phyloP scores from a whole-genome alignment of 2,113 vertebrate species.

The Protobothrops mucrosquamatus region DNA sequence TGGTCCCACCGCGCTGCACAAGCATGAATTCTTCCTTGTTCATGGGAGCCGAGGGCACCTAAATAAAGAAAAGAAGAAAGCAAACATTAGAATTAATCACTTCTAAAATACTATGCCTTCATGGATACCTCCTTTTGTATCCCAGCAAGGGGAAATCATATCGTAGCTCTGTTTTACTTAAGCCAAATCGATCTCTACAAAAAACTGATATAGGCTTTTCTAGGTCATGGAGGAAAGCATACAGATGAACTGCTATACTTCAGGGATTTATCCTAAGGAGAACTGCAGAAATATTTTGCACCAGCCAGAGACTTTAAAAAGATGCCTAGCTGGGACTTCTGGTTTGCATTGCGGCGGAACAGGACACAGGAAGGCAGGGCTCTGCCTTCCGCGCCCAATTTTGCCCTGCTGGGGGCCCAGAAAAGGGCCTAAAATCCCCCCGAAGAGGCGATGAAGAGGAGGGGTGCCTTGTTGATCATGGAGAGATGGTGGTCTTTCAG shows the following conservation, averaged over 20 bases:
- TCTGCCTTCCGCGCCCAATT: too few species aligned
- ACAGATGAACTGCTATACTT: not conserved
- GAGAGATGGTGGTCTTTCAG: too few species aligned
- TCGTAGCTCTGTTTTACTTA: not conserved
- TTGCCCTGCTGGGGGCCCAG: too few species aligned
- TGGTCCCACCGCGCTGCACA: constrained; percentile 70
- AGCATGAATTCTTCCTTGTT: constrained; percentile 83
- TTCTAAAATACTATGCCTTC: not conserved
- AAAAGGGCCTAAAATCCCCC: too few species aligned
- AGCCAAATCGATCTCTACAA: not conserved
- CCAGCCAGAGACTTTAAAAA: not conserved
- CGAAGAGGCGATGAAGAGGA: too few species aligned
- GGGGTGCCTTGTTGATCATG: too few species aligned
- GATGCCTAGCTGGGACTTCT: not conserved
- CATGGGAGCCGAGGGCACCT: constrained; percentile 81
- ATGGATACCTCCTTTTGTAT: not conserved
- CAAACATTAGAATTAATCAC: not conserved
- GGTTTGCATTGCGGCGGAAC: too few species aligned
- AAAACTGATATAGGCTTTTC: not conserved
- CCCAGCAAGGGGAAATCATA: not conserved
- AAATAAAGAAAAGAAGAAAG: not conserved
- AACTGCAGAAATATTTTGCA: not conserved
- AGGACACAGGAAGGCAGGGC: too few species aligned
- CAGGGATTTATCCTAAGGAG: not conserved
- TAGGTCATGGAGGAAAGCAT: not conserved